Conservation (phyloP, 2,888 invertebrate species). For the Troides oblongomaculatus region DNA sequence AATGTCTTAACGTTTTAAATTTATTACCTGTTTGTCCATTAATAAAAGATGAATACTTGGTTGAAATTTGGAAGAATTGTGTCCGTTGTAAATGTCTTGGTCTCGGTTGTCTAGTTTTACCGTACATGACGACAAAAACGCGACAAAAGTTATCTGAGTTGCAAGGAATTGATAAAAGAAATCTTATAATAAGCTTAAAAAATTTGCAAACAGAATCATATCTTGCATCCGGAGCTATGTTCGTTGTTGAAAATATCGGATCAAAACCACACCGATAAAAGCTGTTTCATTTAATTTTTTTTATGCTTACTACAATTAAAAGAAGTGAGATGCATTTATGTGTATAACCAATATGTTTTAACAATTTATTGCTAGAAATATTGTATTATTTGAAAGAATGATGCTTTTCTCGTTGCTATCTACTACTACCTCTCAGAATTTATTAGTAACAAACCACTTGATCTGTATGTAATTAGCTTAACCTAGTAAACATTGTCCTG, state of each 20-base stretch:
- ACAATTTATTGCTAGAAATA: too few relatives aligned
- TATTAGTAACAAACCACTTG: too few relatives aligned
- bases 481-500: too few relatives aligned
- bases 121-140: conserved; percentile 65
- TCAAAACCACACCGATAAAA: conserved; percentile 50
- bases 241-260: conserved; percentile 65
- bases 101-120: conserved; percentile 68
- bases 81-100: conserved; percentile 68
- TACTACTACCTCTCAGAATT: too few relatives aligned
- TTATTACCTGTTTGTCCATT: conserved; percentile 69
- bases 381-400: too few relatives aligned
- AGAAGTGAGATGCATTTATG: too few relatives aligned
- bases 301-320: not conserved
- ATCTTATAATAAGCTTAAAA: conserved; percentile 67
- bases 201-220: conserved; percentile 71
- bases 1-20: conserved; percentile 69
- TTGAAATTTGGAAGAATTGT: conserved; percentile 73
- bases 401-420: too few relatives aligned
- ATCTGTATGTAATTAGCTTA: too few relatives aligned
- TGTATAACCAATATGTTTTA: too few relatives aligned
- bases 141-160: conserved; percentile 62
- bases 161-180: conserved; percentile 68
- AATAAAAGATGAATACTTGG: conserved; percentile 68
- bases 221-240: conserved; percentile 71
- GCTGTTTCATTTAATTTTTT: not conserved